Evolutionary conservation across 2,113 vertebrate genomes (phyloP).

Genomic region (Peromyscus maniculatus): DNA sequence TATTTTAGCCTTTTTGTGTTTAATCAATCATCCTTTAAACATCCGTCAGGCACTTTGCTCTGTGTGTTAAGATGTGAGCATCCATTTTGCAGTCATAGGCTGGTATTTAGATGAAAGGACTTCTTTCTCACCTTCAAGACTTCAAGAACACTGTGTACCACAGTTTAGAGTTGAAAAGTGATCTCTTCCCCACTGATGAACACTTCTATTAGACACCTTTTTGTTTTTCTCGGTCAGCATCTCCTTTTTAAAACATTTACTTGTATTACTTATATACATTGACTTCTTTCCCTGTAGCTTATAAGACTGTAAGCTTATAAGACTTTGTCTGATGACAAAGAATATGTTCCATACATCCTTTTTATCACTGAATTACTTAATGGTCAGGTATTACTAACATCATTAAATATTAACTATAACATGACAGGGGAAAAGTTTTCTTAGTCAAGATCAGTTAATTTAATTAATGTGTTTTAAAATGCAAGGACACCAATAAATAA

Average conservation of each 20-base stretch:
- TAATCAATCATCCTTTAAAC: background rate
- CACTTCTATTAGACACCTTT: background rate
- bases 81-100: background rate
- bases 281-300: background rate
- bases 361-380: background rate
- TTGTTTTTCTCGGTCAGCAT: background rate
- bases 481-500: constrained; percentile 41
- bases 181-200: too few relatives aligned
- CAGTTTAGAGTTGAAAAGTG: background rate
- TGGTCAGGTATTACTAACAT: background rate
- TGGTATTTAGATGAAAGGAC: background rate
- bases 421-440: background rate
- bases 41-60: background rate
- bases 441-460: constrained; percentile 9
- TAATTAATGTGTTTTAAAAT: constrained; percentile 48
- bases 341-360: background rate
- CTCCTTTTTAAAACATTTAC: background rate
- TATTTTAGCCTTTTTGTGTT: background rate
- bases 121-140: background rate
- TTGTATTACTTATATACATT: background rate
- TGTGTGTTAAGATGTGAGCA: background rate
- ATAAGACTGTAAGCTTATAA: background rate
- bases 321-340: background rate
- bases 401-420: constrained; percentile 2
- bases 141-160: background rate